Evolutionary conservation across 2,113 vertebrate species (phyloP), one percentile per base, ranked within the genome.

Genomic region (Alligator mississippiensis): DNA sequence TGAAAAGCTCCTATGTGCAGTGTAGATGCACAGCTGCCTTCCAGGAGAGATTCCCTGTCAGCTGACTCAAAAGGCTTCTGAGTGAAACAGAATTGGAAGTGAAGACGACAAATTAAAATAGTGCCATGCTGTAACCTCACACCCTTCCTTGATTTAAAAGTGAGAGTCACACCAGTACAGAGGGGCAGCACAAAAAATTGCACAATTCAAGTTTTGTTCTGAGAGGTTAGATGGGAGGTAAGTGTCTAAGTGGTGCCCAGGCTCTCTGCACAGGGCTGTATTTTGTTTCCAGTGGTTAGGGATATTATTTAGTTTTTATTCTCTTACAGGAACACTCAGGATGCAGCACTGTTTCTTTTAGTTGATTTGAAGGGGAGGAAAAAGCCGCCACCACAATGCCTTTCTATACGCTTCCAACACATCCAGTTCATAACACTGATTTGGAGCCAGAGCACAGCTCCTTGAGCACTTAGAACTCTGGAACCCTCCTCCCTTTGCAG

Each of bases 41-140:
- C 93, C 76, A 60, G 79, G 58, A 78, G 25, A 94, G 68, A 80
- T 47, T 93, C 86, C 55, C 78, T 22, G 47, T 94, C 93, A 27
- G 60, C 34, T 25, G 88, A 85, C 54, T 96, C 95, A 60, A 78
- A 85, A 80, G 85, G 47, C 55, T 97, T 97, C 98, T 98, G 94
- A 78, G 58, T 3, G 96, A 90, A 93, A 74, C 24, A 94, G 70
- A 94, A 94, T 28, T 60, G 82, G 60, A 96, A 93, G 92, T 30
- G 9, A 89, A 21, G 5, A 87, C 70, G 95, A 9, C 85, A 90
- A 92, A 95, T n/a, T 74, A 70, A 89, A 93, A 83, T 8, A 75
- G 76, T 38, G 34, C 17, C 22, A 27, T 11, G 9, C 22, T 55
- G 60, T 30, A 6, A 64, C 61, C 38, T 89, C 28, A 76, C 14